Evolutionary conservation across 2,113 vertebrate species (phyloP), one percentile per base, ranked within the genome.

Genomic region (Austrofundulus limnaeus): DNA sequence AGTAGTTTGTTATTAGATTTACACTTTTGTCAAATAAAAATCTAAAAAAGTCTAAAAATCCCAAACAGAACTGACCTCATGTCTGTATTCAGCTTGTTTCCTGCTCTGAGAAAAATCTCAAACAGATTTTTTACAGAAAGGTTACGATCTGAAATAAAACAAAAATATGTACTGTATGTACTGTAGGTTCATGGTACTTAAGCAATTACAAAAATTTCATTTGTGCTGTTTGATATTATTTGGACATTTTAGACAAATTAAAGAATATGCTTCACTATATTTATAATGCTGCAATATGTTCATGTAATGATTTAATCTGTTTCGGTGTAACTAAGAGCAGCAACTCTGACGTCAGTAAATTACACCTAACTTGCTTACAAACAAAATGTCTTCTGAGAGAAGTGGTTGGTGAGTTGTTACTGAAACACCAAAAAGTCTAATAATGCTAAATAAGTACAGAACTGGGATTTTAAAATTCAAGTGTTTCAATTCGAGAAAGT

Each of bases 281-380:
- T 59, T 55, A 43, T 15, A 71, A 61, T n/a, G 55, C 34, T 57
- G 63, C 6, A 66, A 48, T 61, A 63, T 83, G 80, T 58, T 14
- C 64, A 66, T 50, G 3, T 73, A 60, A 73, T 63, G 48, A 66
- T 67, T 61, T 76, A 76, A 79, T 79, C 61, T 57, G 60, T 62
- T 72, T 70, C 77, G 64, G 62, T 12, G 48, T 50, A 70, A 49
- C 21, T 9, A 47, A 76, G 60, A 71, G 47, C 63, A n/a, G 47
- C 68, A 51, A 43, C 70, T 49, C 48, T 69, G 16, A 75, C 72
- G 77, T 82, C 77, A 81, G 66, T 77, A 81, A 83, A 83, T 77
- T 77, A 66, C 78, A 72, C 66, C 69, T 37, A 51, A 56, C 51
- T 65, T 64, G 74, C 79, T 72, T 70, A 70, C 52, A 57, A 65